phyloP scores from a whole-genome alignment of 2,888 invertebrate species.

The Nomada lathburiana region DNA sequence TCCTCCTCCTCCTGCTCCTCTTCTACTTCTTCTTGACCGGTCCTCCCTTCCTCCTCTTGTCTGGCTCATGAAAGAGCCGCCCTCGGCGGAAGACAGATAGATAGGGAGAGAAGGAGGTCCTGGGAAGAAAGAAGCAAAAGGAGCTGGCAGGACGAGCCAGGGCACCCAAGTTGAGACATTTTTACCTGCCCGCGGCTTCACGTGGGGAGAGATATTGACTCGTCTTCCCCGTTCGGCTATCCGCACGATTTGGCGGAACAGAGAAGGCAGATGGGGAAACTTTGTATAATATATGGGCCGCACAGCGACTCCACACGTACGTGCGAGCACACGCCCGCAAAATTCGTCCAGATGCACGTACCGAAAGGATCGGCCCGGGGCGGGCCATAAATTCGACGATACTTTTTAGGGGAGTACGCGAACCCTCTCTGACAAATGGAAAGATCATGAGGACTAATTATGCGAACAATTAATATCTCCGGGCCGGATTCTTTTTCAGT shows the following conservation, averaged over 20 bases:
- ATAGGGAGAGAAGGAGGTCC: slow-evolving; percentile 52
- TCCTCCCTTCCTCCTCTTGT: slow-evolving; percentile 21
- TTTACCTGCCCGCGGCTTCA: slow-evolving; percentile 77
- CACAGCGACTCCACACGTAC: slow-evolving; percentile 33
- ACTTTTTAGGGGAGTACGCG: slow-evolving; percentile 50
- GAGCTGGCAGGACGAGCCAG: slow-evolving; percentile 65
- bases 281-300: slow-evolving; percentile 76
- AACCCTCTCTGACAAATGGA: slow-evolving; percentile 52
- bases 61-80: slow-evolving; percentile 54
- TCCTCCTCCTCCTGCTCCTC: neutral
- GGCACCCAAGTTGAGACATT: slow-evolving; percentile 81
- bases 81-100: slow-evolving; percentile 67
- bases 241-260: slow-evolving; percentile 46
- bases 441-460: slow-evolving; percentile 56
- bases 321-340: slow-evolving; percentile 47
- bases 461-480: slow-evolving; percentile 44
- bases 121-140: slow-evolving; percentile 62
- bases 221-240: slow-evolving; percentile 71
- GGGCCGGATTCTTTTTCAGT: neutral
- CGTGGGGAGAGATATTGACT: slow-evolving; percentile 76
- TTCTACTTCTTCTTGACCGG: slow-evolving; percentile 20
- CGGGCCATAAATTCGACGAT: slow-evolving; percentile 51
- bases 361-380: slow-evolving; percentile 39
- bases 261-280: slow-evolving; percentile 59
- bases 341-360: slow-evolving; percentile 59